Base-by-base conservation (phyloP, 2,888 invertebrate species). In the Lasioglossum figueresi region DNA sequence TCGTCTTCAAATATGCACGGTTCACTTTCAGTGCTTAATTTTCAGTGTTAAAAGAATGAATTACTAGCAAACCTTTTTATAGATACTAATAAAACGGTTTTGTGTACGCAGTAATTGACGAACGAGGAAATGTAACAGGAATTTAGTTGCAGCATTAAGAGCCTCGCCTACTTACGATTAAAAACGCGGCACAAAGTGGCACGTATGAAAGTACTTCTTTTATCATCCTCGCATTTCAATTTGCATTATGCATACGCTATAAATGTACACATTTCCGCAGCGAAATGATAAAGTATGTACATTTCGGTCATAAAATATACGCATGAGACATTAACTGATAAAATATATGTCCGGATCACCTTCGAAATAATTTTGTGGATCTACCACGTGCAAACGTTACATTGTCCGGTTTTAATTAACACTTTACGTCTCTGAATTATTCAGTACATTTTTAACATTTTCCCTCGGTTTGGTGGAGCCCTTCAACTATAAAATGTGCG, bases 311-410 rank as follows among this genome's bases (percentile, higher is more conserved):
- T 63, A 63, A 63, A 63, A 63, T 63, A 63, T 31, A 31, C 63
- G 31, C 31, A 31, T 3, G 63, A 63, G 63, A 31, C 63, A 63
- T 63, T 63, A 63, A 19, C 63, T 31, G 63, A 63, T 63, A 63
- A 63, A 63, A 63, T 63, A 63, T 63, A 63, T 63, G 31, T 63
- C 63, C 63, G 63, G 63, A 63, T 63, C 63, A 31, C 63, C 63
- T 63, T 63, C 63, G 63, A 63, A 63, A 63, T 63, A 63, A 63
- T 63, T 63, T 63, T 31, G 31, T 19, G 31, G 63, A 19, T 63
- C 8, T 0, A 6, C 56, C 63, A 27, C 31, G 63, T 31, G 31
- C 16, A 31, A 63, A 63, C 31, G 31, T 63, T 63, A 63, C 63
- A 63, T 63, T 63, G 63, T 63, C 63, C 31, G n/a, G 31, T 63